Percentiles rank a stretch among this genome's conserved stretches.
These are phyloP conservation scores for Noturus placidus DNA, from an alignment of 2,113 vertebrate genomes.

Conservation along the genomic window DNA sequence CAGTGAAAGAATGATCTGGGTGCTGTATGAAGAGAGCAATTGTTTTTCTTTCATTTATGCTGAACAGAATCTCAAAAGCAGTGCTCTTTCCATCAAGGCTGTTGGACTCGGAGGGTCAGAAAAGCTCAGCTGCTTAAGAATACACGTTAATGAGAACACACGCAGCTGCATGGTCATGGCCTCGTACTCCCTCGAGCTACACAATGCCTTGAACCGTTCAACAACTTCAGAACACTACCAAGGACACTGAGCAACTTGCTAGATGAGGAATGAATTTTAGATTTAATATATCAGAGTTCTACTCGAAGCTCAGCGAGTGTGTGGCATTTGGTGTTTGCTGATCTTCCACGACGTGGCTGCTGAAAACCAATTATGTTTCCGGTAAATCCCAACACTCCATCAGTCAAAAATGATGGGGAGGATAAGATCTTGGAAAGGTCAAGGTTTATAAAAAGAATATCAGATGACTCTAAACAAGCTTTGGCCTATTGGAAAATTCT, in stretches of 20 bases:
- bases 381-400: not conserved
- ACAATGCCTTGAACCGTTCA: constrained; percentile 16
- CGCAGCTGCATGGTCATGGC: not conserved
- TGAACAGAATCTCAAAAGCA: not conserved
- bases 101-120: not conserved
- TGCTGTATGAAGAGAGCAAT: not conserved
- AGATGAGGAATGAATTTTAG: not conserved
- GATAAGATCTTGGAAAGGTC: not conserved
- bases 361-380: not conserved
- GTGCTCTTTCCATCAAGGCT: constrained; percentile 25
- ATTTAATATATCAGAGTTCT: not conserved
- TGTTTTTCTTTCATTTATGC: not conserved
- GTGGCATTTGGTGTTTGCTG: not conserved
- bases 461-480: not conserved
- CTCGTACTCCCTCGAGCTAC: not conserved
- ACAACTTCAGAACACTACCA: not conserved
- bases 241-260: constrained; percentile 8
- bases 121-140: not conserved
- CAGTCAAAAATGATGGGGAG: not conserved
- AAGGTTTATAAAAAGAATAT: not conserved
- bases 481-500: not conserved
- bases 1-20: constrained; percentile 19
- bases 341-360: not conserved
- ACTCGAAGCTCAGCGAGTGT: not conserved
- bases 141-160: constrained; percentile 2